Conservation (phyloP, 2,113 vertebrate species). For the Morone chrysops region DNA sequence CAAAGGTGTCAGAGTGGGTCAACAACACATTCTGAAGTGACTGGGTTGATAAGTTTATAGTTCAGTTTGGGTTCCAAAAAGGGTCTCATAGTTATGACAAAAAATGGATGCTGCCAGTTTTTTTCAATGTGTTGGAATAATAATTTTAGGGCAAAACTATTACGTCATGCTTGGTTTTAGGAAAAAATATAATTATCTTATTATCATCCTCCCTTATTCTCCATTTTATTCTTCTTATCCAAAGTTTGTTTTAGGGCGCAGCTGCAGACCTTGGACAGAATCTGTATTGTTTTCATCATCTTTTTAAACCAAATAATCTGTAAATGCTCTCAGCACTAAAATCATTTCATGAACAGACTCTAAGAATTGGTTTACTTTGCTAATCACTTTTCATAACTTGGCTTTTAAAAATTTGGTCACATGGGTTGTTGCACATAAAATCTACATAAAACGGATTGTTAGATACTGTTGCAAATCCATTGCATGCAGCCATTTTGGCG, state of each 20-base stretch:
- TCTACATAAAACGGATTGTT: not conserved
- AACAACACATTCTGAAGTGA: constrained; percentile 1
- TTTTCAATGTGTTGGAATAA: not conserved
- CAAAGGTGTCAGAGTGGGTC: constrained; percentile 52
- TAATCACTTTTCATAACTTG: not conserved
- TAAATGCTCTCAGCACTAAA: constrained; percentile 17
- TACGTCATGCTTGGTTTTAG: not conserved
- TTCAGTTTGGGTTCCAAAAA: constrained; percentile 1
- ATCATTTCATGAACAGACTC: not conserved
- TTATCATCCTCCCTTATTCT: not conserved
- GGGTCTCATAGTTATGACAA: not conserved
- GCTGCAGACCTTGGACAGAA: constrained; percentile 20
- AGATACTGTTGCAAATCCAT: too few species aligned
- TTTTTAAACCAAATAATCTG: constrained; percentile 13
- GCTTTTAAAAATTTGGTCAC: not conserved
- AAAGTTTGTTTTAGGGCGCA: not conserved
- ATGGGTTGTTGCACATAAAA: not conserved
- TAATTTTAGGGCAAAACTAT: not conserved
- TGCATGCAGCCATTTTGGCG: too few species aligned
- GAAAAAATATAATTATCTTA: not conserved
- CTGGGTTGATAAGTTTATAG: not conserved
- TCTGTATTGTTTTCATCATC: not conserved
- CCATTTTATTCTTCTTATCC: not conserved
- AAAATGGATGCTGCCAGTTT: not conserved
- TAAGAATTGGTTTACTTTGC: not conserved